Evolutionary conservation across 2,797 vertebrate genomes (phyloP).

Genomic region (Nannoperca obscura): DNA sequence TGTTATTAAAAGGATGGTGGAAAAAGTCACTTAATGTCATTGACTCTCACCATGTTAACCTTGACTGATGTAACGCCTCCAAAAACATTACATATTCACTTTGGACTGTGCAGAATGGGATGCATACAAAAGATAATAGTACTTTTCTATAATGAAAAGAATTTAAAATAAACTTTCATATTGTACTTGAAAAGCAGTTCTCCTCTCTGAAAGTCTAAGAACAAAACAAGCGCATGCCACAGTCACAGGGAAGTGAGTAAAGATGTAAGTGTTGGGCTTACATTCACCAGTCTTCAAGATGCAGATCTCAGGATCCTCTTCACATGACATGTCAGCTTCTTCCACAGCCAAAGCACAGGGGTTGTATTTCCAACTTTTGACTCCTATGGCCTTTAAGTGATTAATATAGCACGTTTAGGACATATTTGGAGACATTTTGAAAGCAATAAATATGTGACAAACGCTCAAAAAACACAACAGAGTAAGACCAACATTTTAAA

Average conservation of each 20-base stretch:
- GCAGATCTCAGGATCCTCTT: slow-evolving; percentile 52
- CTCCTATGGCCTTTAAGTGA: slow-evolving; percentile 3
- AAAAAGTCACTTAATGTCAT: not conserved
- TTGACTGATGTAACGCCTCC: not conserved
- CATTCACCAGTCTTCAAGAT: slow-evolving; percentile 52
- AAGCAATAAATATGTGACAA: not conserved
- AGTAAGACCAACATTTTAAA: not conserved
- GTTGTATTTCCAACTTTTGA: slow-evolving; percentile 15
- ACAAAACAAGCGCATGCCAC: not conserved
- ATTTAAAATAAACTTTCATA: not conserved
- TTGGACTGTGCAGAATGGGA: not conserved
- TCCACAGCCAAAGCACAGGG: slow-evolving; percentile 37
- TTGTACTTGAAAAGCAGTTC: not conserved
- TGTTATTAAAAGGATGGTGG: not conserved
- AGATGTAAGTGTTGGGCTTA: slow-evolving; percentile 42
- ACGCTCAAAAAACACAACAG: not conserved
- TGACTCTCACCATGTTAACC: not conserved
- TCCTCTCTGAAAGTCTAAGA: not conserved
- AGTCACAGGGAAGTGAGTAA: not conserved
- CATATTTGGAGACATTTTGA: not conserved
- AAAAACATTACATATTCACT: not conserved
- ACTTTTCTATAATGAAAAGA: not conserved
- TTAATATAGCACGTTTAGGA: not conserved
- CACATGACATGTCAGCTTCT: slow-evolving; percentile 35
- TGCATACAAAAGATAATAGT: not conserved